Conservation (phyloP, 2,888 invertebrate genomes). For the Meiosimyza decipiens region DNA sequence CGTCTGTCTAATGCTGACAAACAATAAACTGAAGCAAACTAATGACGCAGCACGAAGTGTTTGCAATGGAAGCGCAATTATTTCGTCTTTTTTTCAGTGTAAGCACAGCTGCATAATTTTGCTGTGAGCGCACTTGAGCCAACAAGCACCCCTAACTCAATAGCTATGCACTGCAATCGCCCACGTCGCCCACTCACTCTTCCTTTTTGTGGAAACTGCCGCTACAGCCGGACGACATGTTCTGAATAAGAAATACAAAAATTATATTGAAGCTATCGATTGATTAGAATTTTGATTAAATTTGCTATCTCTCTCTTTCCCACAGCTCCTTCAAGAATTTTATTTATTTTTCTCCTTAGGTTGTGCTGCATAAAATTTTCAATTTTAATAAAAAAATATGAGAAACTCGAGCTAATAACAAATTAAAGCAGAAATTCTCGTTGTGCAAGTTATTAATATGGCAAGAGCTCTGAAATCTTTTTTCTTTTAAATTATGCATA, state of each 20-base stretch:
- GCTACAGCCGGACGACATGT: conserved; percentile 18
- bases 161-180: background rate
- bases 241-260: conserved; percentile 34
- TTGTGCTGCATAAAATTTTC: no score
- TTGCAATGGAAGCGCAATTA: background rate
- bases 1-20: background rate
- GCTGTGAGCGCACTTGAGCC: background rate
- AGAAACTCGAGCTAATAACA: no score
- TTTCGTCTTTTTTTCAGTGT: conserved; percentile 1
- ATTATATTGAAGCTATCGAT: conserved; percentile 30
- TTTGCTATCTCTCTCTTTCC: background rate
- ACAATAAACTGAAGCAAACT: background rate
- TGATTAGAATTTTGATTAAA: conserved; percentile 34
- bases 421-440: no score
- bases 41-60: background rate
- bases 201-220: background rate
- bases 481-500: no score
- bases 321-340: no score
- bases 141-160: background rate
- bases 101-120: background rate
- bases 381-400: no score
- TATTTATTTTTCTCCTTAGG: no score
- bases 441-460: no score
- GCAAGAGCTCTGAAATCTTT: no score
- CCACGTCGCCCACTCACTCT: background rate